A percentile compares a stretch with the other conserved stretches of the same genome.
Conservation (phyloP, 2,797 vertebrate species). For the Hylomyscus alleni region DNA sequence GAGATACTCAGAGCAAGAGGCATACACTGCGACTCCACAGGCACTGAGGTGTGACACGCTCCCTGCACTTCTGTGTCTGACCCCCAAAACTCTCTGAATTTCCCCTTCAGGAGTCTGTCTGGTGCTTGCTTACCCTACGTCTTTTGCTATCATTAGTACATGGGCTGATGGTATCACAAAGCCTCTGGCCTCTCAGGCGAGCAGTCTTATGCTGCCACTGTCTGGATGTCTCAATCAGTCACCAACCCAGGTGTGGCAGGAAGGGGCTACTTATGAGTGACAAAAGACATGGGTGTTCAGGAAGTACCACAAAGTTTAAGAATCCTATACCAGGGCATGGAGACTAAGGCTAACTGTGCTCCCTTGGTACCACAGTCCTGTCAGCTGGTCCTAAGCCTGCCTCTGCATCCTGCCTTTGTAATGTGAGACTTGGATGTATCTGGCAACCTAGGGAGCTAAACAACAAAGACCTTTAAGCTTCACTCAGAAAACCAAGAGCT, state of each 20-base stretch:
- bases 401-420: rapidly evolving
- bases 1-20: not conserved
- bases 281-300: not conserved
- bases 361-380: not conserved
- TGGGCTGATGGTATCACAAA: not conserved
- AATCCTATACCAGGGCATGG: not conserved
- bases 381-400: rapidly evolving
- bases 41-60: not conserved
- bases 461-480: not conserved
- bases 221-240: too few relatives aligned
- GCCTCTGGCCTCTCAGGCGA: not conserved
- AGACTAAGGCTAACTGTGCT: not conserved
- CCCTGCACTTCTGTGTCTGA: not conserved
- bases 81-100: too few relatives aligned
- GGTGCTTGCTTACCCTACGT: not conserved
- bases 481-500: not conserved
- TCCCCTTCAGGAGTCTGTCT: not conserved
- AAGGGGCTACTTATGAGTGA: not conserved
- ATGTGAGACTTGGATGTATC: rapidly evolving
- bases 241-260: not conserved
- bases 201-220: not conserved
- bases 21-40: not conserved
- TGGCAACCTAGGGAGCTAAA: rapidly evolving
- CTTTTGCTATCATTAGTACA: rapidly evolving
- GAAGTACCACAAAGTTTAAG: not conserved